Percentiles rank a stretch among this genome's conserved stretches.
Evolutionary conservation across 2,888 invertebrate genomes (phyloP).

Genomic region (Cordylochernes scorpioides): DNA sequence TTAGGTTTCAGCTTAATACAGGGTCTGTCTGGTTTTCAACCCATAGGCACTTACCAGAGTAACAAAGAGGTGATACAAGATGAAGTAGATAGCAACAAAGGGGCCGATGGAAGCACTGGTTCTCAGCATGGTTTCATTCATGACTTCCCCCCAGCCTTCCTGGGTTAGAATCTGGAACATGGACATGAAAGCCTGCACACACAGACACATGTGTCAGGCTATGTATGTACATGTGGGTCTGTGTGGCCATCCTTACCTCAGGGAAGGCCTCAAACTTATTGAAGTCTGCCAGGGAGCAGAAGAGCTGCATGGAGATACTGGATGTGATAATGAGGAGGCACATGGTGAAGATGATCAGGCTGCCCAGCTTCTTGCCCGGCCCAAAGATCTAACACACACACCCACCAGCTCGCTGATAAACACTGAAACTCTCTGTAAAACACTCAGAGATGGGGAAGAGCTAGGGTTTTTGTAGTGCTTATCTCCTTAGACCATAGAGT

Average conservation of each 20-base stretch:
- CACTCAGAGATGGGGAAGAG: too few relatives aligned
- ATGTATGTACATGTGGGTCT: not conserved
- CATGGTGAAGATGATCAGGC: conserved; percentile 97
- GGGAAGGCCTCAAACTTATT: conserved; percentile 95
- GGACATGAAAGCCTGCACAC: conserved; percentile 79
- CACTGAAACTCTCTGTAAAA: too few relatives aligned
- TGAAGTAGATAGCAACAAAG: conserved; percentile 89
- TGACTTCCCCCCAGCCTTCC: conserved; percentile 99
- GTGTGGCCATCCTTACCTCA: conserved; percentile 33
- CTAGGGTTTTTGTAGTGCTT: too few relatives aligned
- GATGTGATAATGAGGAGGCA: conserved; percentile 93
- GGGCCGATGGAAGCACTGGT: conserved; percentile 69
- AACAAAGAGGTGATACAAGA: conserved; percentile 90
- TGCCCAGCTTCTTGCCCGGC: conserved; percentile 85
- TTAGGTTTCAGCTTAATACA: not conserved
- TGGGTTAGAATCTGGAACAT: conserved; percentile 99
- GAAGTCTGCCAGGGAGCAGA: conserved; percentile 70
- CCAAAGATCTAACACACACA: conserved; percentile 35
- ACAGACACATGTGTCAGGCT: not conserved
- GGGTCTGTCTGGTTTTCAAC: not conserved
- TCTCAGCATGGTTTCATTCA: conserved; percentile 85
- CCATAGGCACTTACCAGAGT: conserved; percentile 43
- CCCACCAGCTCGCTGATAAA: too few relatives aligned
- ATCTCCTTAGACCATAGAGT: too few relatives aligned
- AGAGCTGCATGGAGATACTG: conserved; percentile 93